Percentiles rank a stretch among this genome's conserved stretches.
Conservation (phyloP, 2,888 invertebrate species). For the Zygogramma bicolorata region DNA sequence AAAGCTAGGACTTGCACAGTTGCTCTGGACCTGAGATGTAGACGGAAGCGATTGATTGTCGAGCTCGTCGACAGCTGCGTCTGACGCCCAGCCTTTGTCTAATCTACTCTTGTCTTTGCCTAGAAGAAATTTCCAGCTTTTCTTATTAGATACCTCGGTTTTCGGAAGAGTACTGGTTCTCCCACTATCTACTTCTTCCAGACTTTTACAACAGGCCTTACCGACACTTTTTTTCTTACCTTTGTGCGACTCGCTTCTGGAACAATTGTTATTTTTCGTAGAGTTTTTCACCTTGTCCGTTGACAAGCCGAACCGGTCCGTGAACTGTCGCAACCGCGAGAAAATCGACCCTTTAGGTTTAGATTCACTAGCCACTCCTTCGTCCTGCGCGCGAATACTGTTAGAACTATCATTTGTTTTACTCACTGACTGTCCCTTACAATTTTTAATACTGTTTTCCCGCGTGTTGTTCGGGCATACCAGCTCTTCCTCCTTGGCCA, state of each 20-base stretch:
- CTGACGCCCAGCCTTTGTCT: constrained; percentile 59
- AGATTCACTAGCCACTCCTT: constrained; percentile 57
- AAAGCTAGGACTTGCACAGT: constrained; percentile 57
- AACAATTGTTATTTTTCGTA: constrained; percentile 58
- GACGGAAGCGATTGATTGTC: constrained; percentile 63
- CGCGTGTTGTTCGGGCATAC: constrained; percentile 47
- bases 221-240: constrained; percentile 46
- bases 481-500: constrained; percentile 33
- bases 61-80: constrained; percentile 57
- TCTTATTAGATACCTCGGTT: constrained; percentile 57
- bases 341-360: constrained; percentile 66
- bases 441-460: constrained; percentile 52
- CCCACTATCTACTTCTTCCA: constrained; percentile 57
- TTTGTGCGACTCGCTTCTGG: constrained; percentile 47
- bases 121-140: constrained; percentile 63
- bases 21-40: constrained; percentile 62
- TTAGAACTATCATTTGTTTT: constrained; percentile 52
- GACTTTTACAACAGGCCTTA: constrained; percentile 58
- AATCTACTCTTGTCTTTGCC: constrained; percentile 60
- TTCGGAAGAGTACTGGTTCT: constrained; percentile 63
- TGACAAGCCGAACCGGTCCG: constrained; percentile 69
- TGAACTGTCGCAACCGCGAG: constrained; percentile 69
- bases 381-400: constrained; percentile 54
- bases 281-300: constrained; percentile 61
- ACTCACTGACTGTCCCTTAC: constrained; percentile 38